Evolutionary conservation across 2,113 vertebrate genomes (phyloP), one percentile per base, ranked within the genome.

Genomic region (Pavo muticus): DNA sequence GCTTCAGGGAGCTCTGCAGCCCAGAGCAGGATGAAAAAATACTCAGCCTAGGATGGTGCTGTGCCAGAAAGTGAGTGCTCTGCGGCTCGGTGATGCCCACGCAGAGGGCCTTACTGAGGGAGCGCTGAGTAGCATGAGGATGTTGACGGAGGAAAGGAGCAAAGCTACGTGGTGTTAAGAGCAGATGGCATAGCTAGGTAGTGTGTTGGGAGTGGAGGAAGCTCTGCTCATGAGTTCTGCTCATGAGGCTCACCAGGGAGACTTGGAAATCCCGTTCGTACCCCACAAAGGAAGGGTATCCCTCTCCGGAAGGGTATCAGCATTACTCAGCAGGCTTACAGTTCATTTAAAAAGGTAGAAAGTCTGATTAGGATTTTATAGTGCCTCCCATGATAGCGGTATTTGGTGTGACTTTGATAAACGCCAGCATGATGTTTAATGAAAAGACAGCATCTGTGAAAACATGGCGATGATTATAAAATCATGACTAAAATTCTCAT

Each of bases 11-110:
- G 24, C 59, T 39, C 20, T 1, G 2, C 57, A 19, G 20, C 9
- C 42, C 48, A 11, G 21, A 6, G 32, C 48, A 61, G 72, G 64
- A 1, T 73, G 73, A 70, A 65, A 73, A 60, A 19, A 39, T 14
- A 3, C 23, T 32, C 18, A 6, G 27, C 61, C 19, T 40, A 0
- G 39, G 27, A 4, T 45, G 35, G 20, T 68, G 57, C 86, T 48
- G n/a, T 68, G 47, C 83, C 44, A 20, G 15, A 29, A 84, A 35
- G 35, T 29, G 14, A 29, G 47, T 11, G 4, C 64, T 67, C 42
- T 0, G 0, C 56, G 68, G 24, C 44, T 48, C 64, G 6, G 15
- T 2, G 1, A 3, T 45, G 32, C 44, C 14, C 30, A 73, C 10
- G 24, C 56, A 16, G 63, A 24, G 1, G 6, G 7, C 17, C 37